phyloP scores from a whole-genome alignment of 2,888 invertebrate species.

The Pedicia rivosa region DNA sequence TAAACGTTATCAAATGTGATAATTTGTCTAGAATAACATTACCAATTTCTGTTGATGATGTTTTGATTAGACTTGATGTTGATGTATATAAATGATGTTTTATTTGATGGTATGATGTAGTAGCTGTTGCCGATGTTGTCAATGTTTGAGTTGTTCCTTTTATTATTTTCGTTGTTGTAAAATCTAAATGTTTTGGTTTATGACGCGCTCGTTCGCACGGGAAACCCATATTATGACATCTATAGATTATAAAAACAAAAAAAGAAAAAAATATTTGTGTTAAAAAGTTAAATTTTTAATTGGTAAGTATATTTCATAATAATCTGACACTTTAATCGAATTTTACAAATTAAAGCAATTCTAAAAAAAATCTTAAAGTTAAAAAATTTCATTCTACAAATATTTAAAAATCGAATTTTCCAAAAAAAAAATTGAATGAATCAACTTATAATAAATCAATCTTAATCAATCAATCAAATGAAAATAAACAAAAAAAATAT shows the following conservation, averaged over 20 bases:
- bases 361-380: too few species aligned
- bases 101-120: constrained; percentile 10
- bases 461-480: too few species aligned
- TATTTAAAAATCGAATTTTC: too few species aligned
- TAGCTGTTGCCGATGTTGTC: constrained; percentile 7
- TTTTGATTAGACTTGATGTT: neutral
- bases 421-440: too few species aligned
- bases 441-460: too few species aligned
- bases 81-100: constrained; percentile 5
- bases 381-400: too few species aligned
- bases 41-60: neutral
- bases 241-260: constrained; percentile 35
- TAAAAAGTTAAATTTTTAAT: too few species aligned
- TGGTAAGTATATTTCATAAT: too few species aligned
- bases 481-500: too few species aligned
- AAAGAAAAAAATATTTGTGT: constrained; percentile 3
- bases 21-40: constrained; percentile 2
- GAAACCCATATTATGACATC: constrained; percentile 88
- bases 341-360: too few species aligned
- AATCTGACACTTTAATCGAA: too few species aligned
- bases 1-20: neutral
- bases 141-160: constrained; percentile 10
- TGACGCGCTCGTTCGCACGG: constrained; percentile 60
- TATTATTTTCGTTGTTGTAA: constrained; percentile 13
- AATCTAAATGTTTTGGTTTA: constrained; percentile 5